phyloP scores from a whole-genome alignment of 1,140 invertebrate genomes.

The Brachionus asplanchnoidis region DNA sequence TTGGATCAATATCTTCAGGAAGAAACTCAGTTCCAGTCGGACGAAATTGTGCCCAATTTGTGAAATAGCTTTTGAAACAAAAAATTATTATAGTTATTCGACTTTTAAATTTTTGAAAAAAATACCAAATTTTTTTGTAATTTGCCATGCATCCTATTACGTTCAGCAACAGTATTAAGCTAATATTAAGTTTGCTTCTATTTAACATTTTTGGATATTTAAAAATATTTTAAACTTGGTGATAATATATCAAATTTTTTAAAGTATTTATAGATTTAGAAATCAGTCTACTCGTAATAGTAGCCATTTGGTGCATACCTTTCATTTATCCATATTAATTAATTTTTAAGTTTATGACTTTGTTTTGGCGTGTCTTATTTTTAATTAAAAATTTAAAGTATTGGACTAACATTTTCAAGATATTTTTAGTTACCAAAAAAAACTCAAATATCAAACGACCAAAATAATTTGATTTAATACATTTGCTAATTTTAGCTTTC shows the following conservation, averaged over 20 bases:
- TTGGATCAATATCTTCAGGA: constrained; percentile 77
- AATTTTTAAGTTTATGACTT: not conserved
- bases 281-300: not conserved
- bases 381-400: not conserved
- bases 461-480: not conserved
- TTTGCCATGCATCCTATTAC: not conserved
- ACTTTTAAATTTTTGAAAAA: not conserved
- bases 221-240: not conserved
- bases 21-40: constrained; percentile 76
- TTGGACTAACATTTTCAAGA: not conserved
- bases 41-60: constrained; percentile 84
- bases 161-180: not conserved
- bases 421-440: not conserved
- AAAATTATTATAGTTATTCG: not conserved
- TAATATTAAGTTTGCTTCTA: not conserved
- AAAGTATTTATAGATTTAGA: not conserved
- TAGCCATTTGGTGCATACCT: not conserved
- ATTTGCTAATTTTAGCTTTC: too few species aligned
- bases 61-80: constrained; percentile 67
- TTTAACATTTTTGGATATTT: not conserved
- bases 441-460: not conserved
- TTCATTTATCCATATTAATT: not conserved
- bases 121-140: constrained; percentile 12
- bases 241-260: not conserved
- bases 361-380: not conserved